Conservation (phyloP, 2,113 vertebrate species). For the Calyptommatus sinebrachiatus region DNA sequence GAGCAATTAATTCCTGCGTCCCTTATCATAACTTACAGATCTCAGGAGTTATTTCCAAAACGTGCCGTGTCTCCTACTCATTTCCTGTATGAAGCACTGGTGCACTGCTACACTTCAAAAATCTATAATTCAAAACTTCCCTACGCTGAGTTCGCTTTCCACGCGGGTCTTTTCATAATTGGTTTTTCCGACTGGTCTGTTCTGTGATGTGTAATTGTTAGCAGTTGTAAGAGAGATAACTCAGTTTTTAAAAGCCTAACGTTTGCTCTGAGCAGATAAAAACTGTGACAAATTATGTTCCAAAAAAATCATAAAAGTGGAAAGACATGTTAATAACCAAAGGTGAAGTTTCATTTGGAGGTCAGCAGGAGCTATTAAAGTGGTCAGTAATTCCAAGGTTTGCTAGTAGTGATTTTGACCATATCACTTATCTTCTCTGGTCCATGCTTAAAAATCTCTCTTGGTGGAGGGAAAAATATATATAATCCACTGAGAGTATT, state of each 20-base stretch:
- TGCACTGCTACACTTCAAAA: conserved; percentile 42
- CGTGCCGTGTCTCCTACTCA: conserved; percentile 29
- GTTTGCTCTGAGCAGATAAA: conserved; percentile 82
- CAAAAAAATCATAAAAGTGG: conserved; percentile 79
- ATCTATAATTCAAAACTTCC: conserved; percentile 47
- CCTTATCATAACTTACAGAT: conserved; percentile 51
- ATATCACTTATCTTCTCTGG: conserved; percentile 77
- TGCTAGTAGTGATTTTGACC: conserved; percentile 75
- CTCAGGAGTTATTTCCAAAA: conserved; percentile 50
- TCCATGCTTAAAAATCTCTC: conserved; percentile 76
- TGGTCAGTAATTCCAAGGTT: conserved; percentile 76
- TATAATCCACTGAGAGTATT: conserved; percentile 73
- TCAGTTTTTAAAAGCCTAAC: conserved; percentile 75
- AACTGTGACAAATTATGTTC: conserved; percentile 83
- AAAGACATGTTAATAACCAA: conserved; percentile 83
- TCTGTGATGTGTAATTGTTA: conserved; percentile 78
- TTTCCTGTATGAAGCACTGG: background rate
- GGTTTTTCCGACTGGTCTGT: conserved; percentile 65
- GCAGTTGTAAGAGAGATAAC: conserved; percentile 80
- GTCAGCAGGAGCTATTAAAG: conserved; percentile 80
- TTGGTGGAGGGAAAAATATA: conserved; percentile 63
- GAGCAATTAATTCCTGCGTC: conserved; percentile 54
- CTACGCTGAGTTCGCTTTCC: conserved; percentile 21
- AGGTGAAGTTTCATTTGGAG: conserved; percentile 80
- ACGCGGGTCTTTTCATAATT: conserved; percentile 63